Evolutionary conservation across 2,797 vertebrate genomes (phyloP).

Genomic region (Rhinatrema bivittatum): DNA sequence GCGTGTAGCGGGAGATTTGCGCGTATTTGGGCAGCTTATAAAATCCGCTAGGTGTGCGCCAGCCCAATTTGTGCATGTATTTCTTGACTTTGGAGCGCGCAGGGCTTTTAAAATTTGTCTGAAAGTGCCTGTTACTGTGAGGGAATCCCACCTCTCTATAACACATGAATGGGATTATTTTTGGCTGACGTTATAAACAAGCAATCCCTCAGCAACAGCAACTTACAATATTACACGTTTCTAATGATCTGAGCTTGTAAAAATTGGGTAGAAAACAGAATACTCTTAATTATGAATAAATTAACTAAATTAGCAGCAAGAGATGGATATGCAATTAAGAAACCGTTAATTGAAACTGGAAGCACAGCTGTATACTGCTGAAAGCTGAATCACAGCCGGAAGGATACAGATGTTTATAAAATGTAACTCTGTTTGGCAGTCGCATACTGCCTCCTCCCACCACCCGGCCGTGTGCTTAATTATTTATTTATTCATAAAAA

Average conservation of each 20-base stretch:
- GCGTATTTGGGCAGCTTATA: too few relatives aligned
- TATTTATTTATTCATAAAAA: too few relatives aligned
- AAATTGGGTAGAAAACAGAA: constrained; percentile 62
- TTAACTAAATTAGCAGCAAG: constrained; percentile 70
- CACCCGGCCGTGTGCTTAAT: too few relatives aligned
- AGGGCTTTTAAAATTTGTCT: constrained; percentile 11
- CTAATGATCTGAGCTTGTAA: constrained; percentile 46
- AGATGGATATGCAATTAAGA: constrained; percentile 68
- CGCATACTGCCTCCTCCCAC: too few relatives aligned
- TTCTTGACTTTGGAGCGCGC: too few relatives aligned
- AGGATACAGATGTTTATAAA: constrained; percentile 69
- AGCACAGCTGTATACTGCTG: constrained; percentile 68
- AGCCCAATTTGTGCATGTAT: too few relatives aligned
- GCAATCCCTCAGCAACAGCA: constrained; percentile 34
- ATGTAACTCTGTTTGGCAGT: constrained; percentile 64
- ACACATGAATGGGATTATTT: constrained; percentile 33
- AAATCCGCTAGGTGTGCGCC: too few relatives aligned
- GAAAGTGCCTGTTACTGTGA: too few relatives aligned
- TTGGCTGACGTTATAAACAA: constrained; percentile 47
- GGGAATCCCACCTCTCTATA: constrained; percentile 37
- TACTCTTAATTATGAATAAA: constrained; percentile 75
- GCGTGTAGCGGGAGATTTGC: too few relatives aligned
- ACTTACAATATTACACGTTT: constrained; percentile 44
- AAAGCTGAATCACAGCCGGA: constrained; percentile 63
- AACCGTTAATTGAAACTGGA: constrained; percentile 68